Conservation (phyloP, 2,113 vertebrate species). For the Proteles cristata region DNA sequence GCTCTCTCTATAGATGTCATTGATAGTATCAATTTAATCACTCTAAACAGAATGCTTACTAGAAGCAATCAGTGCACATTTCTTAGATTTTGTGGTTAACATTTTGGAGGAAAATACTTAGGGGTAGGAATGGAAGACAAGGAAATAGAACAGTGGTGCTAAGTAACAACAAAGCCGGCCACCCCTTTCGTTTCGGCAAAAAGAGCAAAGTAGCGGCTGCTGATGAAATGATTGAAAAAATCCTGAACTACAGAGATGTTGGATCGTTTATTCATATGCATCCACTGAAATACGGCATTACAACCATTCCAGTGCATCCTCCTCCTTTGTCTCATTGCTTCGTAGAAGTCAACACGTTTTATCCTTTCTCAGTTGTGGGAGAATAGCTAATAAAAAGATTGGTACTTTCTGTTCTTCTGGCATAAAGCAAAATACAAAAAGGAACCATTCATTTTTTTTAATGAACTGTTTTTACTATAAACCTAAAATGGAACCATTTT, state of each 20-base stretch:
- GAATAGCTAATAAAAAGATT: neutral
- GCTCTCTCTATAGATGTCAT: neutral
- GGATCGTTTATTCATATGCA: neutral
- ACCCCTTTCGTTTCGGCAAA: neutral
- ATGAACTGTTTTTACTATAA: neutral
- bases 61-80: neutral
- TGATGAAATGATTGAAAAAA: neutral
- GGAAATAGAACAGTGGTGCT: neutral
- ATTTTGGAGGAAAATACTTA: constrained; percentile 35
- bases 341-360: neutral
- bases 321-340: neutral
- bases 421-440: constrained; percentile 12
- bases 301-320: neutral
- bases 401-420: neutral
- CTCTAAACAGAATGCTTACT: neutral
- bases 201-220: neutral
- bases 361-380: neutral
- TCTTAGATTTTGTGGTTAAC: constrained; percentile 2
- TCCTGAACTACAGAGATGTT: neutral
- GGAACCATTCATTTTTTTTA: neutral
- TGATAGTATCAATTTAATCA: neutral
- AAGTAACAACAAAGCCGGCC: neutral
- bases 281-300: neutral
- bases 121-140: neutral
- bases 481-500: neutral